Evolutionary conservation across 2,113 vertebrate genomes (phyloP), one percentile per base, ranked within the genome.

Genomic region (Nannospalax galili): DNA sequence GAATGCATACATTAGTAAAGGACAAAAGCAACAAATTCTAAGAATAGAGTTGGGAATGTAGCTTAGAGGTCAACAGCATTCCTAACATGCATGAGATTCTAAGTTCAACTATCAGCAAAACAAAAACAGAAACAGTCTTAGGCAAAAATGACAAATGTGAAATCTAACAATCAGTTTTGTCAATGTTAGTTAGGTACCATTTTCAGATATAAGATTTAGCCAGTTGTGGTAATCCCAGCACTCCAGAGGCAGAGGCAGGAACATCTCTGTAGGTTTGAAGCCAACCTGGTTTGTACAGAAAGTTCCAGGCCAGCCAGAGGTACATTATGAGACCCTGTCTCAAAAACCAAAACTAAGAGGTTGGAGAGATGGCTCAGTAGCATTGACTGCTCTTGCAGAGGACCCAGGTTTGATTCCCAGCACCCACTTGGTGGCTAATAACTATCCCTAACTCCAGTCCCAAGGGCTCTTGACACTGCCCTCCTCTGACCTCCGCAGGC

Each of bases 11-110:
- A 79, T 97, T 94, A 97, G 81, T 70, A 95, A 65, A 95, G 32
- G 60, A 81, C 85, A 88, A 92, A 95, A 94, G 78, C 48, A 96
- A 96, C 19, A 87, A 92, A 95, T 70, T 69, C 32, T 85, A 93
- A 91, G 16, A 93, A 60, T 80, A 90, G 52, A n/a, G 4, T 0
- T 82, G n/a, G 9, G n/a, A 62, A 28, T 65, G 8, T 67, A 42
- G n/a, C 45, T 84, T 37, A 45, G 37, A 58, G 69, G 37, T 70
- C 26, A 58, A 87, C 5, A 42, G 24, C 19, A 52, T 88, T 17
- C 37, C 37, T 26, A 81, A 67, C 10, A 70, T 62, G 19, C 5
- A 79, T 2, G 7, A 79, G 56, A 32, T 52, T 42, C n/a, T 80
- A 7, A 28, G 17, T 81, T 81, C 40, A 30, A 78, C 48, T 24